Conservation (phyloP, 2,113 vertebrate genomes). For the Amphilophus citrinellus region DNA sequence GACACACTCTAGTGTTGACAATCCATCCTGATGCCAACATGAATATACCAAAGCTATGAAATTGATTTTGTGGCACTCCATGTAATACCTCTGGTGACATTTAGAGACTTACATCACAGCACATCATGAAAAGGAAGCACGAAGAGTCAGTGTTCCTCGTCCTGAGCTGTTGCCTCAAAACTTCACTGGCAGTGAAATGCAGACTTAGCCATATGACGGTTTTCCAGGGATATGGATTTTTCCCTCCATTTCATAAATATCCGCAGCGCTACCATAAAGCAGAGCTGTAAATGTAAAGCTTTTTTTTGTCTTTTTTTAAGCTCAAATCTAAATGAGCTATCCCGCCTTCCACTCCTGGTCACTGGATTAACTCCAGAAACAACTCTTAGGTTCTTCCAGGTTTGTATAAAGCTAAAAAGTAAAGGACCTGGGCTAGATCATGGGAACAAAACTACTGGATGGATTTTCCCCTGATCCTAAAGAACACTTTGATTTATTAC, state of each 20-base stretch:
- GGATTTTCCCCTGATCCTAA: conserved; percentile 9
- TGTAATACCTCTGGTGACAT: background rate
- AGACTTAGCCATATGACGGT: background rate
- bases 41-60: background rate
- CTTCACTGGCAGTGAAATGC: background rate
- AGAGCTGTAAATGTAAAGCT: conserved; percentile 33
- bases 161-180: background rate
- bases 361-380: conserved; percentile 44
- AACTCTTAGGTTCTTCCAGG: conserved; percentile 6
- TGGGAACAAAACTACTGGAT: conserved; percentile 33
- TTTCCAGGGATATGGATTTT: conserved; percentile 23
- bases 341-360: background rate
- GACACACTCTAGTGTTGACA: background rate
- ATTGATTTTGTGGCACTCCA: background rate
- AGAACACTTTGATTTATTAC: conserved; percentile 16
- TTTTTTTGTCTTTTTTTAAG: conserved; percentile 31
- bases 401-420: conserved; percentile 39
- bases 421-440: conserved; percentile 16
- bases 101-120: background rate
- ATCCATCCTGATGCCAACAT: background rate
- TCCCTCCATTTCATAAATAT: conserved; percentile 21
- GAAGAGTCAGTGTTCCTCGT: conserved; percentile 3
- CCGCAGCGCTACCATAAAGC: conserved; percentile 40
- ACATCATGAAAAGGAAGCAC: conserved; percentile 6
- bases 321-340: conserved; percentile 29